These are phyloP conservation scores for Synergus umbraculus DNA, from an alignment of 2,888 invertebrate species.

Conservation along the genomic window DNA sequence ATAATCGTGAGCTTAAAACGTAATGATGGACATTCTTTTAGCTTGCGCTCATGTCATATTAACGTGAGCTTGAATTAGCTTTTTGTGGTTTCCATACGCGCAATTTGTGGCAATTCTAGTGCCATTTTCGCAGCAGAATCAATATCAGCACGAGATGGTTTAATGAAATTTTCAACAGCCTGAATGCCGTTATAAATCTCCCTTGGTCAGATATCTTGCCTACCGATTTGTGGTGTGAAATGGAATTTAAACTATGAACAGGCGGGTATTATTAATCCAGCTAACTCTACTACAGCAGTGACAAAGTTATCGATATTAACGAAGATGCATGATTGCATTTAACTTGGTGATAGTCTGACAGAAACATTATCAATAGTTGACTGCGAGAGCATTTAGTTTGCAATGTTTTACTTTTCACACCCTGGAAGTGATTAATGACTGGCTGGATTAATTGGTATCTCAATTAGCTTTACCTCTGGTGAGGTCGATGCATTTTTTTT, in stretches of 20 bases:
- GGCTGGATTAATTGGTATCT: background rate
- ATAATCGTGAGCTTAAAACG: background rate
- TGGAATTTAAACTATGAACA: constrained; percentile 42
- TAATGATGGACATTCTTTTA: constrained; percentile 43
- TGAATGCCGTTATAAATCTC: constrained; percentile 61
- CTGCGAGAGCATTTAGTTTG: background rate
- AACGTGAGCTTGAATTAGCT: constrained; percentile 49
- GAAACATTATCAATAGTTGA: background rate
- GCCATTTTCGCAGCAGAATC: constrained; percentile 52
- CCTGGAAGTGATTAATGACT: background rate
- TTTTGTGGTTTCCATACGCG: constrained; percentile 49
- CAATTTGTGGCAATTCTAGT: constrained; percentile 54
- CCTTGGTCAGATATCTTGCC: constrained; percentile 47
- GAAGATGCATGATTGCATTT: constrained; percentile 11
- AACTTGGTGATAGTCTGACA: constrained; percentile 4
- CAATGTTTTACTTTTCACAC: background rate
- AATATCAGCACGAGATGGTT: constrained; percentile 55
- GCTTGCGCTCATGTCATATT: constrained; percentile 52
- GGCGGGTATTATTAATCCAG: constrained; percentile 2
- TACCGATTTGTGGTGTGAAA: constrained; percentile 46
- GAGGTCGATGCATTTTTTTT: background rate
- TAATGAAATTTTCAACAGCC: constrained; percentile 68
- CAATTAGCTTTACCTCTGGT: background rate
- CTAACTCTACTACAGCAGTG: background rate
- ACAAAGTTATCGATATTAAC: constrained; percentile 29